Percentiles rank a stretch among this genome's conserved stretches.
Evolutionary conservation across 1,140 invertebrate species (phyloP).

Genomic region (Trachelipus rathkii): DNA sequence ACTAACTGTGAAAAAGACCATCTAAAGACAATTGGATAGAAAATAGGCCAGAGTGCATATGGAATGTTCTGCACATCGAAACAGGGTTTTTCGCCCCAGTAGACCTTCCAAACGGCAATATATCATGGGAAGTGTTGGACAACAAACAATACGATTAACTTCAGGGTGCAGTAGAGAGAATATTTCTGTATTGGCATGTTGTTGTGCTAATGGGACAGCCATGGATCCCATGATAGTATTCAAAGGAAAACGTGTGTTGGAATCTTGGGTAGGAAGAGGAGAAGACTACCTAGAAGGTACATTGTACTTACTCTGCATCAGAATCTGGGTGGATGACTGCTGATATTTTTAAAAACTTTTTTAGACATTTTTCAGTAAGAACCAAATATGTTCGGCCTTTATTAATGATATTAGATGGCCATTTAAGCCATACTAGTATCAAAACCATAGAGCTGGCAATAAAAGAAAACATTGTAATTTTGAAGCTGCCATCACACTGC

Average conservation of each 20-base stretch:
- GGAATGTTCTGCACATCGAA: conserved; percentile 29
- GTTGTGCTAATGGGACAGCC: conserved; percentile 31
- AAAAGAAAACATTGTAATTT: conserved; percentile 16
- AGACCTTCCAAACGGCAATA: conserved; percentile 20
- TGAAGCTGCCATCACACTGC: conserved; percentile 21
- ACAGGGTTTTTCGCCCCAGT: conserved; percentile 18
- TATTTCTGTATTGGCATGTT: conserved; percentile 26
- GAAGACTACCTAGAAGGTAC: conserved; percentile 10
- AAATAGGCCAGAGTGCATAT: conserved; percentile 25
- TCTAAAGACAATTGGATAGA: conserved; percentile 12
- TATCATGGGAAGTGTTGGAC: conserved; percentile 19
- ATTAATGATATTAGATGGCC: conserved; percentile 22
- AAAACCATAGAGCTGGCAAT: background rate
- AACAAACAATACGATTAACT: conserved; percentile 23
- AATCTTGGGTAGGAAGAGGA: conserved; percentile 17
- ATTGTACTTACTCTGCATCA: conserved; percentile 29
- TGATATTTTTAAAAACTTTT: conserved; percentile 25
- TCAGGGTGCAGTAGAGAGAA: conserved; percentile 24
- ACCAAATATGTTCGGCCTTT: background rate
- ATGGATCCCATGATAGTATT: conserved; percentile 33
- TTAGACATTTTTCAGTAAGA: background rate
- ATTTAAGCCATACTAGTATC: conserved; percentile 19
- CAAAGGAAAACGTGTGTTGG: conserved; percentile 22
- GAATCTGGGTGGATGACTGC: conserved; percentile 33
- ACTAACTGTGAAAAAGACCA: no score